Conservation (phyloP, 2,797 vertebrate genomes). For the Malurus leucopterus region DNA sequence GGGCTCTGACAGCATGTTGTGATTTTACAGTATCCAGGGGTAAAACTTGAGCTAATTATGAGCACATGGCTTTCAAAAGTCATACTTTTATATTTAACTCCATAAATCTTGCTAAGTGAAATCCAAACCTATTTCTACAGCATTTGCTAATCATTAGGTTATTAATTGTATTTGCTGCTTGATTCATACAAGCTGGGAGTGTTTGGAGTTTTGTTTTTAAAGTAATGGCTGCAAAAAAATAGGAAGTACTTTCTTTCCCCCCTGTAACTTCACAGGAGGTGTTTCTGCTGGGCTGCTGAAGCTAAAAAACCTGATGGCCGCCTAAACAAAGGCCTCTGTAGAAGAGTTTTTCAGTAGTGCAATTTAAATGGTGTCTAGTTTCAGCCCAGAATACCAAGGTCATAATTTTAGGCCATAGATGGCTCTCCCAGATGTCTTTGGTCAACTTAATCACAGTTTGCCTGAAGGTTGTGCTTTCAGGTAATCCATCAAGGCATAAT, state of each 20-base stretch:
- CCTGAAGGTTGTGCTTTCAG: slow-evolving; percentile 81
- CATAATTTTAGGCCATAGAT: slow-evolving; percentile 80
- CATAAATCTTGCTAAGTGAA: slow-evolving; percentile 60
- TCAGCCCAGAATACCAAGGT: slow-evolving; percentile 80
- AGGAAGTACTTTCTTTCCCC: slow-evolving; percentile 15
- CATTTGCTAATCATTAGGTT: slow-evolving; percentile 65
- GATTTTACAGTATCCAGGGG: slow-evolving; percentile 73
- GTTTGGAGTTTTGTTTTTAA: slow-evolving; percentile 44
- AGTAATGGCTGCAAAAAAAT: slow-evolving; percentile 18
- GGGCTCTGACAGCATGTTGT: slow-evolving; percentile 65
- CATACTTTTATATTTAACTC: slow-evolving; percentile 63
- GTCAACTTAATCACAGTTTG: slow-evolving; percentile 91
- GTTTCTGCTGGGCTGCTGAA: slow-evolving; percentile 45
- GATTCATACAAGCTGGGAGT: slow-evolving; percentile 43
- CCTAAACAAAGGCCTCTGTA: slow-evolving; percentile 72
- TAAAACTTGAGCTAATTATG: slow-evolving; percentile 71
- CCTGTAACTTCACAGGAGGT: slow-evolving; percentile 45
- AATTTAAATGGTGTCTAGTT: slow-evolving; percentile 80
- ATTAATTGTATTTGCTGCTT: slow-evolving; percentile 64
- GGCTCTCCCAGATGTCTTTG: slow-evolving; percentile 90
- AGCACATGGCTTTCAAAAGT: slow-evolving; percentile 69
- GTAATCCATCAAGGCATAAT: slow-evolving; percentile 88
- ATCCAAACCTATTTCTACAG: slow-evolving; percentile 49
- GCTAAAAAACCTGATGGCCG: slow-evolving; percentile 59
- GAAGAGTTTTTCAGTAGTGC: slow-evolving; percentile 74